These are phyloP conservation scores for Antechinus flavipes DNA, from an alignment of 2,113 vertebrate genomes.

Conservation along the genomic window DNA sequence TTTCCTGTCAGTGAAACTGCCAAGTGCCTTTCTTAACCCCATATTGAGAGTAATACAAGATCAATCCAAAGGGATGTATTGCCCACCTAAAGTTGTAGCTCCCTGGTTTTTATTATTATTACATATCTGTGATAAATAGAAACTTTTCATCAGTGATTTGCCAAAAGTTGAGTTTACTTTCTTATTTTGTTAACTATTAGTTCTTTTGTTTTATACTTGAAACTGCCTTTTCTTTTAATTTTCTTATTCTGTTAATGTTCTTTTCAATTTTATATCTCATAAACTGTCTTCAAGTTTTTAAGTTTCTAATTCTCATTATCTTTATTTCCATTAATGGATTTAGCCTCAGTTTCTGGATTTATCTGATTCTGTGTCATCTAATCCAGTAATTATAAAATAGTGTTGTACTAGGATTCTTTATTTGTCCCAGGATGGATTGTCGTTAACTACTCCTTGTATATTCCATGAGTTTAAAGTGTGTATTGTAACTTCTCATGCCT, in stretches of 20 bases:
- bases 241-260: slow-evolving; percentile 4
- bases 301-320: slow-evolving; percentile 43
- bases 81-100: background rate
- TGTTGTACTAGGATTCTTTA: background rate
- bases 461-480: background rate
- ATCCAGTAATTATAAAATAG: slow-evolving; percentile 32
- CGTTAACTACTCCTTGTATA: background rate
- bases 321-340: slow-evolving; percentile 41
- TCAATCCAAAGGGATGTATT: background rate
- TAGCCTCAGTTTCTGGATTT: slow-evolving; percentile 54
- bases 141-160: background rate
- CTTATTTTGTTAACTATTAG: background rate
- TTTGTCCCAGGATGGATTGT: background rate
- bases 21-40: background rate
- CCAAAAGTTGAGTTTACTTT: slow-evolving; percentile 7
- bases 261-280: background rate
- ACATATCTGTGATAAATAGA: background rate
- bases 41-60: background rate
- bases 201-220: background rate
- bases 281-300: slow-evolving; percentile 18
- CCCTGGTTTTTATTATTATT: background rate
- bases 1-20: background rate
- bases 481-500: slow-evolving; percentile 46
- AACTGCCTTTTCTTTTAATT: slow-evolving; percentile 37
- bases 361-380: slow-evolving; percentile 18